Conservation (phyloP, 2,888 invertebrate genomes). For the Drosophila vallismaia region DNA sequence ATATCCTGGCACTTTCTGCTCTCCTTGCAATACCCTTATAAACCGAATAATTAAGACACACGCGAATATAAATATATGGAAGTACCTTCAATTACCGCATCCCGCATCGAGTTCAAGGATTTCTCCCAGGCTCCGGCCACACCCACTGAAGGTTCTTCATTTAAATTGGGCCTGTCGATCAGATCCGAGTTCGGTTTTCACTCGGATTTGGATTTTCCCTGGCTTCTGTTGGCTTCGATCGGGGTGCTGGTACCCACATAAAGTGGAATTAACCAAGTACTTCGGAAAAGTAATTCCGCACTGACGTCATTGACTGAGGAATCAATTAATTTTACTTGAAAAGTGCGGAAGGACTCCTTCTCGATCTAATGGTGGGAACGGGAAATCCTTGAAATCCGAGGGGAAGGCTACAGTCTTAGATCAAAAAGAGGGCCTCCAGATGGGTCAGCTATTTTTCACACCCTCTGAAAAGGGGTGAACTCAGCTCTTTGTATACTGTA, state of each 20-base stretch:
- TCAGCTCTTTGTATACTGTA: conserved; percentile 36
- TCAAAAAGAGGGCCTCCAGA: conserved; percentile 52
- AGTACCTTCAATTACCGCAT: conserved; percentile 35
- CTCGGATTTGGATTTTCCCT: neutral
- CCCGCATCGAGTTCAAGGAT: conserved; percentile 32
- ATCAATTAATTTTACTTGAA: conserved; percentile 78
- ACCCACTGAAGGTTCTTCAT: conserved; percentile 60
- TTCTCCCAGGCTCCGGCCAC: conserved; percentile 46
- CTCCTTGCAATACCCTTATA: conserved; percentile 22
- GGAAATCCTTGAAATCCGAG: conserved; percentile 58
- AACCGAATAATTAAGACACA: conserved; percentile 25
- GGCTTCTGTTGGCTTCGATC: neutral
- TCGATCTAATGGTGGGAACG: conserved; percentile 56
- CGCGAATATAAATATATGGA: conserved; percentile 6
- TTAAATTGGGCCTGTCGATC: conserved; percentile 78
- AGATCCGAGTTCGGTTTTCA: conserved; percentile 56
- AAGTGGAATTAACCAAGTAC: conserved; percentile 49
- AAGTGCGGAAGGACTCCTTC: conserved; percentile 52
- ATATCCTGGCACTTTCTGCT: conserved; percentile 12
- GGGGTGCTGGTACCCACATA: conserved; percentile 71
- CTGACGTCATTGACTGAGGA: conserved; percentile 69
- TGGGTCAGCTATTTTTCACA: conserved; percentile 51
- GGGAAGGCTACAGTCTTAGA: conserved; percentile 9
- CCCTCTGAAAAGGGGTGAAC: conserved; percentile 33
- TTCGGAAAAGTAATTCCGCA: conserved; percentile 10